These are phyloP conservation scores for Cylindroiulus punctatus DNA, from an alignment of 2,888 invertebrate genomes.

Conservation along the genomic window DNA sequence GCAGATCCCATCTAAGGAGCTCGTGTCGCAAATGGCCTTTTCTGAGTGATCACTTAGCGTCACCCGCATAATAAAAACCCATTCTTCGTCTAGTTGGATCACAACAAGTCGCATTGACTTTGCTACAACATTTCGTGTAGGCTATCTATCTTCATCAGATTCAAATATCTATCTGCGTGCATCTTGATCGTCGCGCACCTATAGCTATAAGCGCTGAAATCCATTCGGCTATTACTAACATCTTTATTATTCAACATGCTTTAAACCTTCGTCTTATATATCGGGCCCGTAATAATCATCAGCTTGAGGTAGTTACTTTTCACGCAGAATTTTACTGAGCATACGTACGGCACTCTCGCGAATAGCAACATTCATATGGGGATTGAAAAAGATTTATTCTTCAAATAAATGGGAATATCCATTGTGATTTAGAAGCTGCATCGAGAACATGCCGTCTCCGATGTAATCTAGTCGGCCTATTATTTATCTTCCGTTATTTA, in stretches of 20 bases:
- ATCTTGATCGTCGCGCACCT: not conserved
- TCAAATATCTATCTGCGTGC: not conserved
- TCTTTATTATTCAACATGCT: conserved; percentile 10
- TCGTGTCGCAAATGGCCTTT: not conserved
- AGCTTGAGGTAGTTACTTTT: conserved; percentile 11
- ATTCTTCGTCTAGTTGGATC: not conserved
- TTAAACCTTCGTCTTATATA: not conserved
- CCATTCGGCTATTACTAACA: conserved; percentile 18
- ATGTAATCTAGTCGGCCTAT: not conserved
- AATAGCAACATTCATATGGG: conserved; percentile 11
- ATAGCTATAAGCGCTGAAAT: not conserved
- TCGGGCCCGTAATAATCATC: not conserved
- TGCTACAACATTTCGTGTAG: not conserved
- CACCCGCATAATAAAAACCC: not conserved
- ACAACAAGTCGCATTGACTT: conserved; percentile 11
- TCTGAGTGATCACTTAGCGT: conserved; percentile 10
- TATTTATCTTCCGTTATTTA: not conserved
- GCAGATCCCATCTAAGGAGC: not conserved
- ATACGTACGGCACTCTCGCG: not conserved
- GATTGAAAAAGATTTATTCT: conserved; percentile 10
- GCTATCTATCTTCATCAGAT: conserved; percentile 2
- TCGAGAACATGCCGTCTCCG: not conserved
- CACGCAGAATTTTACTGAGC: not conserved
- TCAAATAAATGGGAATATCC: conserved; percentile 18
- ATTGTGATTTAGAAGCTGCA: conserved; percentile 11